phyloP scores from a whole-genome alignment of 2,113 vertebrate genomes.

The Pandion haliaetus region DNA sequence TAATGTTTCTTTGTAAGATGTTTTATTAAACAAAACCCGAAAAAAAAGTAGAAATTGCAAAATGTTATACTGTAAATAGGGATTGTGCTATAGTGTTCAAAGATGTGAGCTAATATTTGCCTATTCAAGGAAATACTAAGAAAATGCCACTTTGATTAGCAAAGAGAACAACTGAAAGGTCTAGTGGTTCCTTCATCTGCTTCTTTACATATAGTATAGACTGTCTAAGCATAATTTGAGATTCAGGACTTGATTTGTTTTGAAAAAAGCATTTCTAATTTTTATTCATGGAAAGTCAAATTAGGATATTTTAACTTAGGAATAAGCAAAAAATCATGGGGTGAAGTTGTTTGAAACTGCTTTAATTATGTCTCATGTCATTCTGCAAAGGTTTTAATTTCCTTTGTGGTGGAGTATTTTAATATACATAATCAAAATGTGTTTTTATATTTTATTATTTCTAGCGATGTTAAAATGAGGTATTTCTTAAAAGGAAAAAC shows the following conservation, averaged over 20 bases:
- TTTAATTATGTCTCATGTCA: constrained; percentile 42
- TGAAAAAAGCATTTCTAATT: constrained; percentile 21
- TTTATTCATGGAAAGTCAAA: constrained; percentile 35
- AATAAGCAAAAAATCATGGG: not conserved
- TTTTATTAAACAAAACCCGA: not conserved
- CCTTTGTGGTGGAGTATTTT: constrained; percentile 23
- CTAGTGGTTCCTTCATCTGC: constrained; percentile 45
- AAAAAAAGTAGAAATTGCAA: not conserved
- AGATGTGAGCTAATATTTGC: constrained; percentile 53
- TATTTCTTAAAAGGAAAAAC: not conserved
- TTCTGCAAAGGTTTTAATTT: constrained; percentile 35
- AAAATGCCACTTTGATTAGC: constrained; percentile 63
- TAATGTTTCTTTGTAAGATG: not conserved
- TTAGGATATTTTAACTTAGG: constrained; percentile 25
- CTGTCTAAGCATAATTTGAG: constrained; percentile 40
- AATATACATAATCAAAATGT: not conserved
- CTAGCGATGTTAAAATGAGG: not conserved
- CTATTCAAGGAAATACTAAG: constrained; percentile 43
- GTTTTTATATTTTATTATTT: not conserved
- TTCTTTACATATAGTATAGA: constrained; percentile 48
- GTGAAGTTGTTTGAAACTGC: constrained; percentile 28
- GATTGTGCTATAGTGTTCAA: constrained; percentile 2
- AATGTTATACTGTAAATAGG: not conserved
- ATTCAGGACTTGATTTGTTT: constrained; percentile 36
- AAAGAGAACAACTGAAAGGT: constrained; percentile 58